Base-by-base conservation (phyloP, 2,888 invertebrate genomes). In the Geophilus truncorum region DNA sequence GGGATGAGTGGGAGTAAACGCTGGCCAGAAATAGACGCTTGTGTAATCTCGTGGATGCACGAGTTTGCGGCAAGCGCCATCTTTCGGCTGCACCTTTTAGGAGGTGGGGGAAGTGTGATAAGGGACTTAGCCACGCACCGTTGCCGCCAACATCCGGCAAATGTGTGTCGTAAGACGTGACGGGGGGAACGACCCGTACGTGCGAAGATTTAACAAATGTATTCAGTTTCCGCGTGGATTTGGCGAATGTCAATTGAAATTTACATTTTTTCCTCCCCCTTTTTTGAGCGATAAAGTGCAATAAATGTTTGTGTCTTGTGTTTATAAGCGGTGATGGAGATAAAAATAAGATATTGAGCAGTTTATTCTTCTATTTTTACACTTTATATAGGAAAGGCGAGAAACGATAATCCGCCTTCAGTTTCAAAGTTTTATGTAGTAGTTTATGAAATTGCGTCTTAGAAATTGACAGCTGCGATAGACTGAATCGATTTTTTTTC, bases 121-220 rank as follows among this genome's bases (percentile, higher is more conserved):
- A 62, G 62, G 62, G 62, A 28, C 62, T 62, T 62, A 62, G 28
- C 23, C 28, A 62, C 62, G 62, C 62, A 25, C 28, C 62, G 62
- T 62, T 62, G 62, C 23, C 62, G 23, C 62, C 62, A 28, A 62
- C 62, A 62, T 62, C 62, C 62, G 62, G 28, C 62, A 62, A 62
- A 62, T 62, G 28, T 21, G 15, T 62, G 45, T 28, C 62, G 23
- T 62, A 62, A 62, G 62, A 62, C 62, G 28, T 25, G 62, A 62
- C 62, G 28, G 25, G 62, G 23, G 62, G 62, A 62, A 28, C 62
- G 62, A 62, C 28, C 57, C 62, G 28, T 15, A 62, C 28, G 23
- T 62, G 23, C 23, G 15, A 25, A 7, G 28, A 23, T 6, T 62
- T 9, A 23, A 25, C 23, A 62, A 62, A 57, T 62, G 7, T 62